These are phyloP conservation scores for Lithophane socia DNA, from an alignment of 2,888 invertebrate species.

Conservation along the genomic window DNA sequence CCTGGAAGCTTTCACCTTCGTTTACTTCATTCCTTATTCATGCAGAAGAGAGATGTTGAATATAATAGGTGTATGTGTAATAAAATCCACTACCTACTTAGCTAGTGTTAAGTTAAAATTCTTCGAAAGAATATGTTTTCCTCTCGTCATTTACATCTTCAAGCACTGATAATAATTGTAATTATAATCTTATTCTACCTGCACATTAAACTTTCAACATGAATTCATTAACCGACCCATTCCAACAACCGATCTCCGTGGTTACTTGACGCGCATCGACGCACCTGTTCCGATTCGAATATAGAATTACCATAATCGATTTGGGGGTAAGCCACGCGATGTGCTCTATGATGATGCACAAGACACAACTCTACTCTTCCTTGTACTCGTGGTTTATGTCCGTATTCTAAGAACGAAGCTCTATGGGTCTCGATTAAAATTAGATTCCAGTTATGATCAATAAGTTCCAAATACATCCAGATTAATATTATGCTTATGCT, in stretches of 20 bases:
- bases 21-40: background rate
- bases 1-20: conserved; percentile 1
- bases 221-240: conserved; percentile 46
- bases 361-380: conserved; percentile 30
- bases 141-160: conserved; percentile 12
- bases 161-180: conserved; percentile 33
- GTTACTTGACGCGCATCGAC: conserved; percentile 45
- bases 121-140: conserved; percentile 4
- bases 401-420: background rate
- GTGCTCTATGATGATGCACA: conserved; percentile 72
- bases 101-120: background rate
- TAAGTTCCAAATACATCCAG: background rate
- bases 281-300: conserved; percentile 62
- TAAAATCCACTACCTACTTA: background rate
- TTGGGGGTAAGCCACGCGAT: conserved; percentile 61
- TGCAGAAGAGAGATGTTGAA: background rate
- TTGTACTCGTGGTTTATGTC: too few species aligned
- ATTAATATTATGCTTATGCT: background rate
- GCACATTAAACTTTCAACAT: conserved; percentile 32
- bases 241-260: conserved; percentile 36
- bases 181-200: conserved; percentile 27
- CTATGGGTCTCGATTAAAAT: background rate
- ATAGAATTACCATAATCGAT: conserved; percentile 74
- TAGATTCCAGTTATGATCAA: background rate
- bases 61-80: background rate